Percentiles rank a stretch among this genome's conserved stretches.
These are phyloP conservation scores for Anthoscopus minutus DNA, from an alignment of 2,113 vertebrate species.

Conservation along the genomic window DNA sequence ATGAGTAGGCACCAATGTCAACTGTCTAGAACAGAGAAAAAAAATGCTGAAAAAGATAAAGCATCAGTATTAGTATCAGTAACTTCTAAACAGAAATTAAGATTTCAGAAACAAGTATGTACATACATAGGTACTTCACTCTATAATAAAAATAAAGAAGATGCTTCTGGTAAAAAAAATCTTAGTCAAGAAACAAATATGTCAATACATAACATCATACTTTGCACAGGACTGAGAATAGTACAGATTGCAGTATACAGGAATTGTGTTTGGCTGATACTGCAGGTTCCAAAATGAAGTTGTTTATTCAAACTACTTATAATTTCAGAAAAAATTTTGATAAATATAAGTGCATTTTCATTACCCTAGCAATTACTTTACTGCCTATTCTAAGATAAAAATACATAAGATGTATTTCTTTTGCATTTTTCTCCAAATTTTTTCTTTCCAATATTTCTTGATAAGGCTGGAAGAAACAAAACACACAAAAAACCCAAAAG, in stretches of 20 bases:
- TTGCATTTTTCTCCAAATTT: background rate
- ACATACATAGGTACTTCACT: background rate
- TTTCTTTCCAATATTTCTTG: background rate
- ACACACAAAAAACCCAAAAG: rapidly evolving
- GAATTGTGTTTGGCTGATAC: background rate
- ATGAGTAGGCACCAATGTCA: background rate
- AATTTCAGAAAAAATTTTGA: background rate
- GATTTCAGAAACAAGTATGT: background rate
- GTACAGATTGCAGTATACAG: background rate
- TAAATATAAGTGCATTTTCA: background rate
- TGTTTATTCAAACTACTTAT: conserved; percentile 13
- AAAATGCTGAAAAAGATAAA: background rate
- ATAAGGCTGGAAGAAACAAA: background rate
- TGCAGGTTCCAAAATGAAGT: background rate
- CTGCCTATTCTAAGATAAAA: background rate
- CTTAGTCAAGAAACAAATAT: background rate
- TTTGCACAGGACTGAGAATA: background rate
- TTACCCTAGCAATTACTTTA: background rate
- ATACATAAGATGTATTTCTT: background rate
- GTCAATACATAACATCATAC: background rate
- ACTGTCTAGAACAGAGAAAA: background rate
- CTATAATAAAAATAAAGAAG: background rate
- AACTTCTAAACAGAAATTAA: background rate
- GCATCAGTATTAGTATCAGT: background rate
- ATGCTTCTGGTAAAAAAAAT: background rate